Evolutionary conservation across 2,797 vertebrate species (phyloP).

Genomic region (Trachops cirrhosus): DNA sequence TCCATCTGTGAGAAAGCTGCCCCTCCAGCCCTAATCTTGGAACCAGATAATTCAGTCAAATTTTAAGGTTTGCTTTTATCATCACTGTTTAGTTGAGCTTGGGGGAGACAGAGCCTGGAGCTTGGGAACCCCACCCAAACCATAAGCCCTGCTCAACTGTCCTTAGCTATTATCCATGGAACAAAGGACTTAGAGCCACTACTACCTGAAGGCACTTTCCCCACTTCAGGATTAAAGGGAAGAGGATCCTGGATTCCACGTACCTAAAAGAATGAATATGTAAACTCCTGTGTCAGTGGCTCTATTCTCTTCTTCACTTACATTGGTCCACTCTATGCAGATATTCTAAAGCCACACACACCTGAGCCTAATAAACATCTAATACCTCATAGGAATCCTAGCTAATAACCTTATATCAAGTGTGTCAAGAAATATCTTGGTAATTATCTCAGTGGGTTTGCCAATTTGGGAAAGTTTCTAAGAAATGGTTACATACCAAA

Average conservation of each 20-base stretch:
- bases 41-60: not conserved
- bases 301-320: not conserved
- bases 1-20: not conserved
- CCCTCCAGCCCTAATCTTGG: not conserved
- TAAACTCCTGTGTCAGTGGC: not conserved
- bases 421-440: conserved; percentile 15
- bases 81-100: not conserved
- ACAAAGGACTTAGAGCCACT: not conserved
- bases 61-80: not conserved
- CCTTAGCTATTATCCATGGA: not conserved
- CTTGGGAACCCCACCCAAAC: not conserved
- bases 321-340: not conserved
- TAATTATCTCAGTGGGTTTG: not conserved
- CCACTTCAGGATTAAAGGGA: not conserved
- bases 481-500: not conserved
- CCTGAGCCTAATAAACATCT: not conserved
- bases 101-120: not conserved
- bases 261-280: not conserved
- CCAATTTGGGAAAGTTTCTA: not conserved
- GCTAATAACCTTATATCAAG: not conserved
- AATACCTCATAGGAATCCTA: not conserved
- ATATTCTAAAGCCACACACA: not conserved
- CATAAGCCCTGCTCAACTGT: not conserved
- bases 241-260: not conserved
- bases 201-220: not conserved